A percentile compares a stretch with the other conserved stretches of the same genome.
Conservation (phyloP, 2,797 vertebrate species). For the Spheniscus humboldti region DNA sequence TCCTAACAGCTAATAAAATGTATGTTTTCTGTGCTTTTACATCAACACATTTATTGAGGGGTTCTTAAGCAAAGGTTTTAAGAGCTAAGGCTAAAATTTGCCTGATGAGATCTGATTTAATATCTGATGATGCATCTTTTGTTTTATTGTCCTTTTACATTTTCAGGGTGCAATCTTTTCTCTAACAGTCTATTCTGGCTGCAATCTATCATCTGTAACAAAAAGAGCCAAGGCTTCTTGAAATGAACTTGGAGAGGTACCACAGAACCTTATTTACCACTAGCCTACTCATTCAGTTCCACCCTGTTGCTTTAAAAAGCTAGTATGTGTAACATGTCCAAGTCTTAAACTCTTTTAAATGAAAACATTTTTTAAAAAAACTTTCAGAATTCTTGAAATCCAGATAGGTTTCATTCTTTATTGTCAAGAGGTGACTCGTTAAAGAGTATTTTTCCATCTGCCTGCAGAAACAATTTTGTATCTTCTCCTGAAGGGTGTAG, state of each 20-base stretch:
- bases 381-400: not conserved
- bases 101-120: not conserved
- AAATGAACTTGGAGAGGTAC: not conserved
- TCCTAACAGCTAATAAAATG: not conserved
- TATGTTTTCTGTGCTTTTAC: not conserved
- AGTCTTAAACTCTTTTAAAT: not conserved
- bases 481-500: not conserved
- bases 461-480: not conserved
- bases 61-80: not conserved
- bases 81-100: not conserved
- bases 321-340: not conserved
- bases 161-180: not conserved
- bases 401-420: not conserved
- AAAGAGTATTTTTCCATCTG: not conserved
- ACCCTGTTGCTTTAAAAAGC: not conserved
- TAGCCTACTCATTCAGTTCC: not conserved
- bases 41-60: not conserved
- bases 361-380: rapidly evolving
- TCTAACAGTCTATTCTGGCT: not conserved
- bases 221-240: not conserved
- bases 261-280: not conserved
- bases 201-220: not conserved
- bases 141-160: not conserved
- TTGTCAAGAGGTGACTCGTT: not conserved
- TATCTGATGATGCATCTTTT: not conserved